A percentile compares a stretch with the other conserved stretches of the same genome.
phyloP scores from a whole-genome alignment of 2,888 invertebrate species.

The Abrostola tripartita region DNA sequence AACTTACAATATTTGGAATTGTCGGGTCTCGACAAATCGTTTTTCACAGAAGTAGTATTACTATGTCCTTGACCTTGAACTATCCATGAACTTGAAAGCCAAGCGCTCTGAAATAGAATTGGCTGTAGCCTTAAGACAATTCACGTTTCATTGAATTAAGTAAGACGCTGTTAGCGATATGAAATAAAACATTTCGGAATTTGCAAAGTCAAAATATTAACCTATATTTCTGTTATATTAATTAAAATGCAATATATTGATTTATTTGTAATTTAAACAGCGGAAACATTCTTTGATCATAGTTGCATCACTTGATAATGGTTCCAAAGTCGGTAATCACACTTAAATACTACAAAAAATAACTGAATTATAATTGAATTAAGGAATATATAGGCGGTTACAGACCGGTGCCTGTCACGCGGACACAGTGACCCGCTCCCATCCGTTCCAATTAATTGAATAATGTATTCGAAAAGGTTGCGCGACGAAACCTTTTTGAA shows the following conservation, averaged over 20 bases:
- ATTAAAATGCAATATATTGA: too few species aligned
- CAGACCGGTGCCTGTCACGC: slow-evolving; percentile 15
- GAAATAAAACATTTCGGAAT: too few species aligned
- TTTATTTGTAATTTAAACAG: too few species aligned
- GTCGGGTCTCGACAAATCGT: slow-evolving; percentile 15
- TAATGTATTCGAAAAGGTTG: slow-evolving; percentile 50
- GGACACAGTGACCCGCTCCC: slow-evolving; percentile 22
- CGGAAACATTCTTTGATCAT: too few species aligned
- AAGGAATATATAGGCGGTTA: slow-evolving; percentile 15
- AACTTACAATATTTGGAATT: slow-evolving; percentile 1
- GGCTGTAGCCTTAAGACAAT: too few species aligned
- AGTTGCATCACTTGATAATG: too few species aligned
- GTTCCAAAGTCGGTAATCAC: too few species aligned
- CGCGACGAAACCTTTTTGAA: slow-evolving; percentile 37
- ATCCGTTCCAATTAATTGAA: slow-evolving; percentile 36
- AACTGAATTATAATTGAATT: slow-evolving; percentile 19
- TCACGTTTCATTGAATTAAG: too few species aligned
- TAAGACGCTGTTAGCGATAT: too few species aligned
- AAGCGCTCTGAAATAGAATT: background rate
- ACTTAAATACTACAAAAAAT: background rate
- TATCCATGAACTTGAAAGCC: slow-evolving; percentile 26
- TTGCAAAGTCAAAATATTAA: too few species aligned
- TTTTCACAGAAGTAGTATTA: slow-evolving; percentile 10
- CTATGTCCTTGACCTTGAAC: slow-evolving; percentile 17
- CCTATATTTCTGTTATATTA: too few species aligned